Evolutionary conservation across 2,113 vertebrate genomes (phyloP), one percentile per base, ranked within the genome.

Genomic region (Porphyrio hochstetteri): DNA sequence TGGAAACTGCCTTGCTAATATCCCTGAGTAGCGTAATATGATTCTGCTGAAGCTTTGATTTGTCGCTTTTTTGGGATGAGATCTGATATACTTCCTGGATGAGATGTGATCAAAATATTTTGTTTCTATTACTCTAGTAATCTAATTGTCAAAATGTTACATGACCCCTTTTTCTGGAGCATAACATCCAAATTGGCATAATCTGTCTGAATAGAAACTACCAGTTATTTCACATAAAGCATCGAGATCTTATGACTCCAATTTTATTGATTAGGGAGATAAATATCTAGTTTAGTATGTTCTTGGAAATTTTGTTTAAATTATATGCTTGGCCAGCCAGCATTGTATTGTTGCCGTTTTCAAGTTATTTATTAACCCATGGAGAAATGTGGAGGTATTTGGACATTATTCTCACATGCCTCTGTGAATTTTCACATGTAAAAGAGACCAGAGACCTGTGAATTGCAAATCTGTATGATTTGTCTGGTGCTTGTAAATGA

Each of bases 41-140:
- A 95, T 77, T 90, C 71, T 86, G n/a, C 64, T 52, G 52, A 42
- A 82, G 59, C 36, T 86, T 88, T 79, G 35, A 60, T 25, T 63
- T 75, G n/a, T 33, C 1, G 0, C 36, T 92, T 88, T 96, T 88
- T 59, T 16, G 23, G 52, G 42, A 69, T 61, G 52, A 60, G 56
- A 70, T 80, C 16, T 46, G 71, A 83, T 83, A 55, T 29, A 21
- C 38, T 71, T 85, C 19, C 40, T 90, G 55, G 63, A 90, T 87
- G 36, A 82, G 64, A 94, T 68, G 56, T 42, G 64, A 93, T 92
- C 64, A 94, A 95, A 96, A 88, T 95, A 97, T 90, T 96, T 95
- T 93, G 63, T 96, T 96, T 96, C 93, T 91, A 82, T 88, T 88
- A 67, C 44, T 95, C 9, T 12, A 29, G 80, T 75, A 81, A 94